Conservation (phyloP, 1,140 invertebrate genomes). For the Micrasema minimum region DNA sequence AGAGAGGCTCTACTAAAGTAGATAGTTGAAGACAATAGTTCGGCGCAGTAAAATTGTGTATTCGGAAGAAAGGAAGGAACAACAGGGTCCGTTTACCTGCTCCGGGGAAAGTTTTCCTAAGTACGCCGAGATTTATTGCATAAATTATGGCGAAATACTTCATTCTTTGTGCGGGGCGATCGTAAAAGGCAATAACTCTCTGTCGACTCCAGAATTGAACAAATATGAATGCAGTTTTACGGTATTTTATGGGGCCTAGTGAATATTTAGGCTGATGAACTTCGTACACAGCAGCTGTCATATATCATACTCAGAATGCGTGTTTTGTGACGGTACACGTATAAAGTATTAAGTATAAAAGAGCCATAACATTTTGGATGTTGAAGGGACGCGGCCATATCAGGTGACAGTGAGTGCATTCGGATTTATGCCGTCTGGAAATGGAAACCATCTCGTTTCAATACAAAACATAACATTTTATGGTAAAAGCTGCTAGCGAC, state of each 20-base stretch:
- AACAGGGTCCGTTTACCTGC: conserved; percentile 6
- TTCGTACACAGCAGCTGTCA: conserved; percentile 11
- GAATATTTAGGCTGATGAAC: conserved; percentile 12
- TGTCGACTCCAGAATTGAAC: background rate
- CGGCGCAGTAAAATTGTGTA: no score
- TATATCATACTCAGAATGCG: conserved; percentile 28
- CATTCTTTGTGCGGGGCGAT: background rate
- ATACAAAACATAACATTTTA: background rate
- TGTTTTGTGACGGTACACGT: conserved; percentile 18
- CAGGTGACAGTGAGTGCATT: conserved; percentile 27
- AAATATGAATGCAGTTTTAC: conserved; percentile 13
- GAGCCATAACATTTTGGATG: conserved; percentile 9
- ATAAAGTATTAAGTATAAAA: background rate
- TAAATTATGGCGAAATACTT: conserved; percentile 41
- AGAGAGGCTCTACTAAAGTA: no score
- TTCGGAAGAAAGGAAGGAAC: background rate
- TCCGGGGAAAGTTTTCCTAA: conserved; percentile 14
- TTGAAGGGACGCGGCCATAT: conserved; percentile 12
- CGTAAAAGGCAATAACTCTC: background rate
- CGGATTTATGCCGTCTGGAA: conserved; percentile 18
- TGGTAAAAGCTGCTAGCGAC: background rate
- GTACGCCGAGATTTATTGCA: conserved; percentile 36
- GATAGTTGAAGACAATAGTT: no score
- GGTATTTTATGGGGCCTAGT: conserved; percentile 7
- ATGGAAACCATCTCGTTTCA: no score